phyloP scores from a whole-genome alignment of 2,888 invertebrate species.

The Clanis bilineata region DNA sequence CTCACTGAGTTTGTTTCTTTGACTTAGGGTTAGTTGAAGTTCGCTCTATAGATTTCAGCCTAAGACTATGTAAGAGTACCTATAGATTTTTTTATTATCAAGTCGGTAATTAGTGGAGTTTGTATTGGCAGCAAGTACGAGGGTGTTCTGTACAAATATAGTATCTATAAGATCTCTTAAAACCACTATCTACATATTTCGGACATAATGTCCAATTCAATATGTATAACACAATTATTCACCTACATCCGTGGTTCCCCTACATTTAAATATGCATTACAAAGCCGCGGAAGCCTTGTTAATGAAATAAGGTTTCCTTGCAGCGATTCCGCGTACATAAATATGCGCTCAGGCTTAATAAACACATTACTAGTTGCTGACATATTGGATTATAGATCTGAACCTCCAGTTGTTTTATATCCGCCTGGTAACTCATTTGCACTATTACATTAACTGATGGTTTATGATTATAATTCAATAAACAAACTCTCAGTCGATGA shows the following conservation, averaged over 20 bases:
- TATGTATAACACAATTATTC: not conserved
- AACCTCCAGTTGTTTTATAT: not conserved
- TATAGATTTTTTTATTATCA: too few relatives aligned
- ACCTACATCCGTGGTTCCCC: conserved; percentile 20
- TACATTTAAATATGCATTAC: conserved; percentile 22
- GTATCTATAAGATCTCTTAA: not conserved
- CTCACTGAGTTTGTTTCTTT: too few relatives aligned
- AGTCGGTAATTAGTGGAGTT: too few relatives aligned
- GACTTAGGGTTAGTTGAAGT: too few relatives aligned
- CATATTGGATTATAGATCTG: not conserved
- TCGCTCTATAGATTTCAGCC: too few relatives aligned
- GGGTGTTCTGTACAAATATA: too few relatives aligned
- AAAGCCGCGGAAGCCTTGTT: conserved; percentile 9
- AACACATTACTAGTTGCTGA: not conserved
- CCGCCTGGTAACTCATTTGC: not conserved
- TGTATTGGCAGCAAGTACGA: too few relatives aligned
- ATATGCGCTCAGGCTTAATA: conserved; percentile 1
- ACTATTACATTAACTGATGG: not conserved
- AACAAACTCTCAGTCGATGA: too few relatives aligned
- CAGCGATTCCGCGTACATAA: conserved; percentile 10
- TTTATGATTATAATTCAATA: too few relatives aligned
- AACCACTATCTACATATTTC: not conserved
- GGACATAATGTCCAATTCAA: not conserved
- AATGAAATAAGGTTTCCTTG: conserved; percentile 13
- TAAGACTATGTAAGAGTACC: too few relatives aligned